Conservation (phyloP, 2,113 vertebrate genomes). For the Anarhynchus alexandrinus region DNA sequence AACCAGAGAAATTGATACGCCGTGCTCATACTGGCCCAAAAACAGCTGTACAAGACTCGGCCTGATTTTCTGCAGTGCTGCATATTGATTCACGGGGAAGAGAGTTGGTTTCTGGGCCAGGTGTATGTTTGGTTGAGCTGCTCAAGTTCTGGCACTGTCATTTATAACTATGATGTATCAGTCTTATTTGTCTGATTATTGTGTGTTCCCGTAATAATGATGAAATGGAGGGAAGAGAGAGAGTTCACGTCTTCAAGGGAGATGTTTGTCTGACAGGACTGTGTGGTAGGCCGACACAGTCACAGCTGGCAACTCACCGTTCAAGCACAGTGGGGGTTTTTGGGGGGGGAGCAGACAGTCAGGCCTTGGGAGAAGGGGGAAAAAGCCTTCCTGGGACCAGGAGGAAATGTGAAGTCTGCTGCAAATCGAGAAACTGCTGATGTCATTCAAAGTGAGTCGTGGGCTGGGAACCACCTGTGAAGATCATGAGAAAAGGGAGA, state of each 20-base stretch:
- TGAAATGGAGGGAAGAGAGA: background rate
- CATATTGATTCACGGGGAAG: background rate
- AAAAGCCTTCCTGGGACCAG: background rate
- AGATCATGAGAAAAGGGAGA: background rate
- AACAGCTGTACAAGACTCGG: fast-evolving
- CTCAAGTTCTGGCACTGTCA: background rate
- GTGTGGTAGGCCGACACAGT: background rate
- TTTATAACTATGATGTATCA: background rate
- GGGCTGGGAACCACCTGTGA: background rate
- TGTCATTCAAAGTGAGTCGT: background rate
- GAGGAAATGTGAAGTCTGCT: background rate
- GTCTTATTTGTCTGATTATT: background rate
- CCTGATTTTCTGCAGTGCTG: background rate
- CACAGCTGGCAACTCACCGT: background rate
- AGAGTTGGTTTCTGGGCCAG: background rate
- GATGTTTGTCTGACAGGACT: background rate
- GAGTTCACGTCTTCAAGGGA: background rate
- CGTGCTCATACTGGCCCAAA: background rate
- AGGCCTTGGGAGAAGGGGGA: background rate
- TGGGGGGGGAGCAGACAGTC: background rate
- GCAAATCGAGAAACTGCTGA: background rate
- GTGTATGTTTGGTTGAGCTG: background rate
- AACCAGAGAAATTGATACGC: background rate
- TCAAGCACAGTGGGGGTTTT: background rate
- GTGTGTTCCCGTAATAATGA: background rate